Evolutionary conservation across 1,140 invertebrate species (phyloP), one percentile per base, ranked within the genome.

Genomic region (Drosophila paulistorum): DNA sequence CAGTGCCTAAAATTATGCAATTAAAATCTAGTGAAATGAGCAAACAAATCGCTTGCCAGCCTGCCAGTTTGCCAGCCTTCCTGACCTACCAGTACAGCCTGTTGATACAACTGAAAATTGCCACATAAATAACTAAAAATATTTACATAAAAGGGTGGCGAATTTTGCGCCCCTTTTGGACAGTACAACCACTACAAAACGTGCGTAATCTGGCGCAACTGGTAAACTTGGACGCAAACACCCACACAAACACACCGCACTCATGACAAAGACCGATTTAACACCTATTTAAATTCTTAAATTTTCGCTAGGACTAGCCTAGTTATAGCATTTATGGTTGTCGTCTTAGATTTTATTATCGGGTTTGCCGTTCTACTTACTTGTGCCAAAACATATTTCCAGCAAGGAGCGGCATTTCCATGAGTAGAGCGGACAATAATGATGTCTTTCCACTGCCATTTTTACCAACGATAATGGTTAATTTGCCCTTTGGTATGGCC

Each of bases 381-480:
- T 93, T 94, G 68, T 93, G 93, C 94, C 95, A 95, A 68, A 93
- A 93, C 63, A 96, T 91, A 62, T 94, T 93, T 20, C 96, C 96
- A 55, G 92, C 92, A 17, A 94, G 86, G 20, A 93, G 91, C 41
- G 95, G 93, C 93, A 96, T 95, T 93, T 97, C 96, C 71, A 96
- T 96, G 2, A 97, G 92, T 13, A 97, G 87, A 1, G 96, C 96
- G 6, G 94, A 94, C 0, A 98, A 85, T 3, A 98, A 91, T 1
- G 96, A 96, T 0, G 95, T 95, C 92, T 98, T 98, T 1, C 97
- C 97, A 77, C 95, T 95, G 14, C 96, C 96, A 59, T 95, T 95
- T 71, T 94, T 93, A 30, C 97, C 97, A 39, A 97, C 95, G 41
- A 98, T 93, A 62, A 96, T 93, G 4, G 96, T 96, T 30, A 97